Conservation (phyloP, 2,797 vertebrate genomes). For the Gobio occitaniae region DNA sequence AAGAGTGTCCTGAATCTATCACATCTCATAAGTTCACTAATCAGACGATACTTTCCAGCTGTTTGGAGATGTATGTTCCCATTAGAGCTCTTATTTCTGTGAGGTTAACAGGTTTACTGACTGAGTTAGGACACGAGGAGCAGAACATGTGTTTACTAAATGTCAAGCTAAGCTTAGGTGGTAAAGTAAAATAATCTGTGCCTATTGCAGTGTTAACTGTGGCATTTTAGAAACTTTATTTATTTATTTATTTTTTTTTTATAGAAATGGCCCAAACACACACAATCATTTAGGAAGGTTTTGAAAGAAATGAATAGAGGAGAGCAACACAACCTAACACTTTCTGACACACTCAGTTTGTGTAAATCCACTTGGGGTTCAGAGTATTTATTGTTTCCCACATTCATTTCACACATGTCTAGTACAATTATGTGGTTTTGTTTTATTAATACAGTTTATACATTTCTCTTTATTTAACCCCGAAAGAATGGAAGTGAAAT, state of each 20-base stretch:
- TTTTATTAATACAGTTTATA: too few species aligned
- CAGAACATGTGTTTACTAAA: not conserved
- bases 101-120: constrained; percentile 22
- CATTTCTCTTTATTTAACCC: too few species aligned
- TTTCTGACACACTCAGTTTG: too few species aligned
- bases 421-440: too few species aligned
- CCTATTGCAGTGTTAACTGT: not conserved
- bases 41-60: constrained; percentile 62
- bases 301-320: not conserved
- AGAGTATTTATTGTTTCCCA: too few species aligned
- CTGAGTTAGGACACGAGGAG: not conserved
- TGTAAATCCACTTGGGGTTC: too few species aligned
- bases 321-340: too few species aligned
- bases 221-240: not conserved
- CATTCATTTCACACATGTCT: too few species aligned
- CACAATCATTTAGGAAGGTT: not conserved
- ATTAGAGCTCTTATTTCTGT: constrained; percentile 13
- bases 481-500: too few species aligned
- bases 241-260: not conserved
- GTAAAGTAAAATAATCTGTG: too few species aligned
- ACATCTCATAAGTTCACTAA: constrained; percentile 69
- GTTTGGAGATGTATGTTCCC: constrained; percentile 36
- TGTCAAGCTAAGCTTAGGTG: not conserved
- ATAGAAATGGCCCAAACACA: not conserved
- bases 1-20: constrained; percentile 71